These are phyloP conservation scores for Acleris cristana DNA, from an alignment of 2,888 invertebrate genomes.

Conservation along the genomic window DNA sequence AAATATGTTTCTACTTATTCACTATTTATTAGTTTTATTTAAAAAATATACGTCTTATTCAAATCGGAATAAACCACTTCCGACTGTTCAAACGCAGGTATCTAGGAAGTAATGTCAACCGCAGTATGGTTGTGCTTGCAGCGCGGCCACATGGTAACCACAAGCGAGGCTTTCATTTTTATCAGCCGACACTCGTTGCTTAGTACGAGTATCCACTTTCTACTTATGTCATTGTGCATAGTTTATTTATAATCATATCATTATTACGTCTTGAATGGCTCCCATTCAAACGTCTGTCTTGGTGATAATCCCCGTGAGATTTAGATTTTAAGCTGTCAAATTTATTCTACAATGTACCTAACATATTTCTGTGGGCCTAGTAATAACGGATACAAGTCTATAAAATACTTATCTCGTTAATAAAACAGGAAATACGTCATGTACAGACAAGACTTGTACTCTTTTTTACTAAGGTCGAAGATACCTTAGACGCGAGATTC, in stretches of 20 bases:
- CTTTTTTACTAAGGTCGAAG: too few species aligned
- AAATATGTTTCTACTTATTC: too few species aligned
- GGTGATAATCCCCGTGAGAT: neutral
- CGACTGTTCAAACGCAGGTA: conserved; percentile 4
- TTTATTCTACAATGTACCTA: neutral
- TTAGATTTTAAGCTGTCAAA: neutral
- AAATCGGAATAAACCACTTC: conserved; percentile 10
- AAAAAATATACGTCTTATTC: neutral
- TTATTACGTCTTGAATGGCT: conserved; percentile 4
- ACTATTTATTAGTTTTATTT: too few species aligned
- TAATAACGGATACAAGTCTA: neutral
- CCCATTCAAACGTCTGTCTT: conserved; percentile 4
- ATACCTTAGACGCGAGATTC: too few species aligned
- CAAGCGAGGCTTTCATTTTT: conserved; percentile 59
- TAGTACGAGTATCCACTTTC: conserved; percentile 58
- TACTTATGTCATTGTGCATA: conserved; percentile 60
- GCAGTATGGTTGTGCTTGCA: conserved; percentile 10
- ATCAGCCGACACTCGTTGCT: conserved; percentile 53
- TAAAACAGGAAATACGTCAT: neutral
- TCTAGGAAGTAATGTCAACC: conserved; percentile 32
- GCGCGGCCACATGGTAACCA: conserved; percentile 29
- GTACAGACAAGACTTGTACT: too few species aligned
- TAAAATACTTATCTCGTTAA: neutral
- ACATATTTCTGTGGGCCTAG: too few species aligned
- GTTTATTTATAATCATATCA: conserved; percentile 19